Percentiles rank a stretch among this genome's conserved stretches.
Evolutionary conservation across 2,888 invertebrate species (phyloP).

Genomic region (Drosophila greeni): DNA sequence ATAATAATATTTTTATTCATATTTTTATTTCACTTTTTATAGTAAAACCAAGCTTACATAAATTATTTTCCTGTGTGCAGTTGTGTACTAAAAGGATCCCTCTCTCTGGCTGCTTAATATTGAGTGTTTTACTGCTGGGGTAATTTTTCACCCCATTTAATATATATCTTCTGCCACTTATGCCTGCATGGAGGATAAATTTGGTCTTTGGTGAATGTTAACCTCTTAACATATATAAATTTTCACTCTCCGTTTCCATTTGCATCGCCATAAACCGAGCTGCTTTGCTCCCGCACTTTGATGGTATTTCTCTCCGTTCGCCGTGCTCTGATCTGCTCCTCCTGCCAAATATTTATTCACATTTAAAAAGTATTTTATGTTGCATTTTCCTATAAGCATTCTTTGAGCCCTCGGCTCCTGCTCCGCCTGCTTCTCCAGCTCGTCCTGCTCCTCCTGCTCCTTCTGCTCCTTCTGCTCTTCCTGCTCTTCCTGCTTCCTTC

Average conservation of each 20-base stretch:
- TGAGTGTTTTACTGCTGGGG: slow-evolving; percentile 13
- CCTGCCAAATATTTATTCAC: slow-evolving; percentile 60
- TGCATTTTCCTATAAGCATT: slow-evolving; percentile 62
- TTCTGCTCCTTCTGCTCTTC: neutral
- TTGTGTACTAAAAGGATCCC: neutral
- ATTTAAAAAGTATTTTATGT: slow-evolving; percentile 66
- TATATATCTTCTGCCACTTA: slow-evolving; percentile 7
- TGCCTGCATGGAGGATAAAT: slow-evolving; percentile 17
- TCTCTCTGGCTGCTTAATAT: neutral
- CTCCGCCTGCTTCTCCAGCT: neutral
- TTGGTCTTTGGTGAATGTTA: slow-evolving; percentile 24
- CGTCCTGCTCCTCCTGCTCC: neutral
- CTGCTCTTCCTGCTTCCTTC: neutral
- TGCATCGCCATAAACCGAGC: slow-evolving; percentile 11
- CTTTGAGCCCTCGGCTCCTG: slow-evolving; percentile 17
- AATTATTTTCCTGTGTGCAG: neutral
- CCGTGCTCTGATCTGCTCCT: slow-evolving; percentile 7
- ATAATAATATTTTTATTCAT: no score
- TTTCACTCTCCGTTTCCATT: slow-evolving; percentile 42
- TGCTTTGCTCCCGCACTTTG: slow-evolving; percentile 15
- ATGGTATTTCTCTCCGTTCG: slow-evolving; percentile 24
- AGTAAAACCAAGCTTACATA: neutral
- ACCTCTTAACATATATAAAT: slow-evolving; percentile 36
- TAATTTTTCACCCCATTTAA: slow-evolving; percentile 26
- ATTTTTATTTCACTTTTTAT: neutral